These are phyloP conservation scores for Drosophila subquinaria DNA, from an alignment of 2,888 invertebrate genomes.

Conservation along the genomic window DNA sequence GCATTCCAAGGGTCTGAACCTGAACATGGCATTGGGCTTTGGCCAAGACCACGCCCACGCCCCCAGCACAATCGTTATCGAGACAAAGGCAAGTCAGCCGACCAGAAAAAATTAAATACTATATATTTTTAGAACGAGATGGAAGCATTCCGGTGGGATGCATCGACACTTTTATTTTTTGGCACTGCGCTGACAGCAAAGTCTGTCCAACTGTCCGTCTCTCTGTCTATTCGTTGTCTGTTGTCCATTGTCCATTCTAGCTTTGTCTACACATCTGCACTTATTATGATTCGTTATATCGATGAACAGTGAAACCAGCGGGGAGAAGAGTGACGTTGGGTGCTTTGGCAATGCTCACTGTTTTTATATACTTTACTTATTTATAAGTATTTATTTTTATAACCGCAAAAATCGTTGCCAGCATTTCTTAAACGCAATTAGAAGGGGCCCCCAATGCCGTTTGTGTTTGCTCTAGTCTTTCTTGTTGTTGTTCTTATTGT, in stretches of 20 bases:
- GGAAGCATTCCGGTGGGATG: constrained; percentile 24
- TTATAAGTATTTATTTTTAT: constrained; percentile 68
- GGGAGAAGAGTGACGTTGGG: neutral
- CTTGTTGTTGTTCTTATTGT: neutral
- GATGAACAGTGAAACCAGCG: constrained; percentile 11
- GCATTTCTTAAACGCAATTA: constrained; percentile 70
- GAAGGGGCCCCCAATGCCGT: constrained; percentile 62
- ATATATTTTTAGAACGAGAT: constrained; percentile 13
- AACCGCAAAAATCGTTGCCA: constrained; percentile 61
- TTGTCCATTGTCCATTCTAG: constrained; percentile 42
- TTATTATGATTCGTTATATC: constrained; percentile 55
- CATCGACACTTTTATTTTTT: constrained; percentile 29
- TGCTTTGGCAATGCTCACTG: constrained; percentile 54
- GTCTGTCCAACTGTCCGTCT: constrained; percentile 2
- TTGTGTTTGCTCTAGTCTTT: constrained; percentile 2
- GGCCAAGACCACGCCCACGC: constrained; percentile 22
- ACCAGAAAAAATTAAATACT: constrained; percentile 25
- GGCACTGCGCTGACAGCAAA: constrained; percentile 60
- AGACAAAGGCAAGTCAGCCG: constrained; percentile 50
- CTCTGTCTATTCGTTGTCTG: constrained; percentile 14
- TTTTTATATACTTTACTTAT: constrained; percentile 55
- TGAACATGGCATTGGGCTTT: constrained; percentile 16
- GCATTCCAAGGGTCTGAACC: constrained; percentile 37
- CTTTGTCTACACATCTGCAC: constrained; percentile 63
- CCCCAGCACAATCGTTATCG: neutral